Conservation (phyloP, 2,888 invertebrate species). For the Macropis europaea region DNA sequence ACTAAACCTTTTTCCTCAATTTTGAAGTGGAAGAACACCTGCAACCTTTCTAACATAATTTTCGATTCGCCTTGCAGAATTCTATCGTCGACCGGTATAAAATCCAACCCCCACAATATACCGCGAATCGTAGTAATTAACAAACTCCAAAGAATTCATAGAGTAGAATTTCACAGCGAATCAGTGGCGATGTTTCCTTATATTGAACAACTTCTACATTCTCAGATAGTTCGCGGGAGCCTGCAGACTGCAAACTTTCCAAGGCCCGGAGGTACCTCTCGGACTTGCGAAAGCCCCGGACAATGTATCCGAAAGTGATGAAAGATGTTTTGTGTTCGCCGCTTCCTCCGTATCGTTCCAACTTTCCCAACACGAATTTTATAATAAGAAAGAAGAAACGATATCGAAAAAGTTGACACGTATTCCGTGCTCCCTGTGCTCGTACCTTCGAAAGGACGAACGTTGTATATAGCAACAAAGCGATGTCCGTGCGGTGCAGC, state of each 20-base stretch:
- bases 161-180: background rate
- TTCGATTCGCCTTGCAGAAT: no score
- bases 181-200: background rate
- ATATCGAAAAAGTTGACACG: background rate
- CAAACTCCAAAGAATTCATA: no score
- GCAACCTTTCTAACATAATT: no score
- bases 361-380: background rate
- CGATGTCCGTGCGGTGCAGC: background rate
- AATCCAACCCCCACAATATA: no score
- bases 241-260: conserved; percentile 31
- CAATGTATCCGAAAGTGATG: conserved; percentile 30
- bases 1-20: no score
- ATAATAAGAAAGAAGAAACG: no score
- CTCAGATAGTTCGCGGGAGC: conserved; percentile 4
- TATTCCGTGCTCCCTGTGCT: background rate
- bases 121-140: no score
- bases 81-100: no score
- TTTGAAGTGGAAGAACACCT: no score
- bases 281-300: conserved; percentile 13
- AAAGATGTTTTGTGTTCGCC: conserved; percentile 29
- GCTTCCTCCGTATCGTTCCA: conserved; percentile 4
- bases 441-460: background rate
- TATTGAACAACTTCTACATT: conserved; percentile 7
- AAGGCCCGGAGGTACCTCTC: conserved; percentile 29
- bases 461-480: background rate